A percentile compares a stretch with the other conserved stretches of the same genome.
Conservation (phyloP, 1,140 invertebrate genomes). For the Brachionus manjavacas region DNA sequence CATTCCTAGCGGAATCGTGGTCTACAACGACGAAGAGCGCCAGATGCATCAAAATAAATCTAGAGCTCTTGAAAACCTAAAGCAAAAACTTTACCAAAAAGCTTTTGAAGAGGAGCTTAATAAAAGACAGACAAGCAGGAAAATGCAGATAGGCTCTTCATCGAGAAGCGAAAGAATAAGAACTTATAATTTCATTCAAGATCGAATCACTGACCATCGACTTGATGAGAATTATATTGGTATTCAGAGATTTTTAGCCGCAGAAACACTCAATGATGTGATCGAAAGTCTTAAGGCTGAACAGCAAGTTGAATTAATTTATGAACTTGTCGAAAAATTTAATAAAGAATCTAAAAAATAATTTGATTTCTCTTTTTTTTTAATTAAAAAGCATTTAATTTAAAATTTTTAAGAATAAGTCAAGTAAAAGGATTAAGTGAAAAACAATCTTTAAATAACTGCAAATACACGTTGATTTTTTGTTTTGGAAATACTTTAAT, state of each 20-base stretch:
- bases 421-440: too few species aligned
- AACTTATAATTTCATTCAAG: constrained; percentile 89
- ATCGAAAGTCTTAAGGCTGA: constrained; percentile 12
- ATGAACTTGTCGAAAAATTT: constrained; percentile 27
- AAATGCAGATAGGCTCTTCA: constrained; percentile 70
- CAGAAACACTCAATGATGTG: neutral
- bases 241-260: constrained; percentile 27
- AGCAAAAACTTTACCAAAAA: constrained; percentile 31
- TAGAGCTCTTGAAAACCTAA: neutral
- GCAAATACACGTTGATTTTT: too few species aligned
- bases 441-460: too few species aligned
- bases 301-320: constrained; percentile 5
- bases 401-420: too few species aligned
- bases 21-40: constrained; percentile 23
- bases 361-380: neutral
- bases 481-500: too few species aligned
- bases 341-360: constrained; percentile 21
- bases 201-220: constrained; percentile 87
- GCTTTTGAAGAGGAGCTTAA: constrained; percentile 46
- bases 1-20: constrained; percentile 66
- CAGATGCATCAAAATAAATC: constrained; percentile 4
- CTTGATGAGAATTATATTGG: constrained; percentile 37
- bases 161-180: constrained; percentile 87
- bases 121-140: constrained; percentile 57
- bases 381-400: too few species aligned